A percentile compares a stretch with the other conserved stretches of the same genome.
These are phyloP conservation scores for Calypte anna DNA, from an alignment of 2,113 vertebrate species.

Conservation along the genomic window DNA sequence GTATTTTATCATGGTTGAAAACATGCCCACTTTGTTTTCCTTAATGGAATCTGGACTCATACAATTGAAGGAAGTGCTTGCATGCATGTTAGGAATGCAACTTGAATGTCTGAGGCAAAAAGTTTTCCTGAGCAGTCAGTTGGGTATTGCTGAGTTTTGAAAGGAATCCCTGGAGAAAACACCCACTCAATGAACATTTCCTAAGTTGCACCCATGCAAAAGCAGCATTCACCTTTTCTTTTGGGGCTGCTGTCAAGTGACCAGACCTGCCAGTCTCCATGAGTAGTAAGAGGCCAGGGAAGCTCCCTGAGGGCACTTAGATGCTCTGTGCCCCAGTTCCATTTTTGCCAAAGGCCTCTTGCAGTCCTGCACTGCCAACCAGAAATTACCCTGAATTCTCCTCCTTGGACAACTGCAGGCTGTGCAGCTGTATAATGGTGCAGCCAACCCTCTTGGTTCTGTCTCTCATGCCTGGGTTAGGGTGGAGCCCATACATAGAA, in stretches of 20 bases:
- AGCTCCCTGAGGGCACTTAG: background rate
- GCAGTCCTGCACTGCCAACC: background rate
- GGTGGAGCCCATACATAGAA: background rate
- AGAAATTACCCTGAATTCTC: background rate
- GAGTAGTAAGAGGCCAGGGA: background rate
- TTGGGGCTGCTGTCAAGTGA: background rate
- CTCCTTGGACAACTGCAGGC: background rate
- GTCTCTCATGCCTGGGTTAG: background rate
- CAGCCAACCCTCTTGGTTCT: accelerated
- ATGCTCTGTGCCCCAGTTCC: background rate
- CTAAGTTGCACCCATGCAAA: background rate
- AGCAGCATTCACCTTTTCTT: background rate
- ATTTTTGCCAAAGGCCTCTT: background rate
- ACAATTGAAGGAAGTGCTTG: slow-evolving; percentile 40
- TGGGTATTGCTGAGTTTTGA: background rate
- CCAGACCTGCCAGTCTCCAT: accelerated
- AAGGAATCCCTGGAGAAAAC: background rate
- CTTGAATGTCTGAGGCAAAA: background rate
- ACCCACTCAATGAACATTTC: background rate
- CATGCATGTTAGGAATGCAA: background rate
- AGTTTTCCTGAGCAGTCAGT: background rate
- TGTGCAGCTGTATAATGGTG: background rate
- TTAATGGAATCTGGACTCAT: background rate
- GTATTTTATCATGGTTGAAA: background rate
- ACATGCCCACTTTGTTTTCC: background rate